Evolutionary conservation across 1,140 invertebrate species (phyloP).

Genomic region (Rhyacophila brunnea): DNA sequence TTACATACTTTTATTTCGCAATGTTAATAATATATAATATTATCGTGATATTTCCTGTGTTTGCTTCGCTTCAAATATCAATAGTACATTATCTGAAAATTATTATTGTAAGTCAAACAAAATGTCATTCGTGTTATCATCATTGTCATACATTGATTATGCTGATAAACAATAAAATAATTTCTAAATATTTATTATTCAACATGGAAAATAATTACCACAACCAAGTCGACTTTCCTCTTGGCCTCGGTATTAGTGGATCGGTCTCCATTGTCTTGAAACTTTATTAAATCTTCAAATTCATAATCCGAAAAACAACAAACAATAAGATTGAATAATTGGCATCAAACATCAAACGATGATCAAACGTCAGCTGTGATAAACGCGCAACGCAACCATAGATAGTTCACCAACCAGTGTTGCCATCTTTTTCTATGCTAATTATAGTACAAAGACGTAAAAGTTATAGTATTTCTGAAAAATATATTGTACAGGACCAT

Average conservation of each 20-base stretch:
- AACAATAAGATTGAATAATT: too few species aligned
- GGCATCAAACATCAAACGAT: too few species aligned
- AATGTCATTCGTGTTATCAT: constrained; percentile 18
- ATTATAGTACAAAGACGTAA: too few species aligned
- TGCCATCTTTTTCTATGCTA: too few species aligned
- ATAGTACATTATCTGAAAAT: not conserved
- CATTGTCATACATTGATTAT: constrained; percentile 5
- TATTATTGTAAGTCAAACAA: constrained; percentile 18
- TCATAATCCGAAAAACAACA: too few species aligned
- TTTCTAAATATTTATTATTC: not conserved
- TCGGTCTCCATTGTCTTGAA: constrained; percentile 45
- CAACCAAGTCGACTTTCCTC: constrained; percentile 49
- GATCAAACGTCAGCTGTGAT: too few species aligned
- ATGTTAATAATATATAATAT: not conserved
- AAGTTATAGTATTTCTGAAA: too few species aligned
- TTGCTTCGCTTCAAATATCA: too few species aligned
- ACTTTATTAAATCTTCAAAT: too few species aligned
- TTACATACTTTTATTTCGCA: not conserved
- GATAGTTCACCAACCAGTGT: too few species aligned
- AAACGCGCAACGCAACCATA: too few species aligned
- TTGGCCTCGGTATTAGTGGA: constrained; percentile 45
- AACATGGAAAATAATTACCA: constrained; percentile 38
- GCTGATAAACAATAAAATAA: not conserved
- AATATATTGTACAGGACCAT: too few species aligned
- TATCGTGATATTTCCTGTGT: not conserved